Evolutionary conservation across 2,113 vertebrate genomes (phyloP), one percentile per base, ranked within the genome.

Genomic region (Rhegmatorhina hoffmannsi): DNA sequence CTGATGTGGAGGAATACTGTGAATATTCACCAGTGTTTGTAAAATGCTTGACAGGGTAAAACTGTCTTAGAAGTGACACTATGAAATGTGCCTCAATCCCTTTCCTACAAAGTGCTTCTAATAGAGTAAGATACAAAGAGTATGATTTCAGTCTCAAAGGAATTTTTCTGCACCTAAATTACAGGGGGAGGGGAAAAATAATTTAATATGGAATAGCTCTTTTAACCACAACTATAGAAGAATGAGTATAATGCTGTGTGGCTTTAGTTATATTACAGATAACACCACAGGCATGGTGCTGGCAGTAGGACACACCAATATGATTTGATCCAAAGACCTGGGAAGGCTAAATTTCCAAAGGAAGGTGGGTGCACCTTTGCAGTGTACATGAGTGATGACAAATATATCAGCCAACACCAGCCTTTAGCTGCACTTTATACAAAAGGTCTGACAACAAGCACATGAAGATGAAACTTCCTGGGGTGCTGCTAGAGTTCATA

Each of bases 81-180:
- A 59, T 31, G 62, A 63, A 94, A 89, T 31, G 4, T 62, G 62
- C 87, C 58, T 89, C 75, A 28, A 10, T 84, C 67, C n/a, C 75
- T 69, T 89, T 94, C 86, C 68, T 81, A 34, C 36, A 21, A 90
- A 88, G n/a, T 46, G 46, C 84, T 91, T 64, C 58, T 67, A 68
- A 55, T 4, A 86, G 72, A 95, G 19, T 64, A 75, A 89, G 80
- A 86, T 46, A 68, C 4, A 49, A 83, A 89, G 55, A 55, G 62
- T 13, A 5, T 29, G 25, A 93, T 88, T 94, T 92, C 68, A 87
- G 64, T 64, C 85, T 87, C 83, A 75, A 44, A 84, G 87, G 78
- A 94, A 94, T 94, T 90, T 79, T 50, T 52, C 88, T 80, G 55
- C 10, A 36, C 44, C 83, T 63, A 73, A 96, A 93, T 84, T 69